phyloP scores from a whole-genome alignment of 2,888 invertebrate genomes.

The Neoaliturus tenellus region DNA sequence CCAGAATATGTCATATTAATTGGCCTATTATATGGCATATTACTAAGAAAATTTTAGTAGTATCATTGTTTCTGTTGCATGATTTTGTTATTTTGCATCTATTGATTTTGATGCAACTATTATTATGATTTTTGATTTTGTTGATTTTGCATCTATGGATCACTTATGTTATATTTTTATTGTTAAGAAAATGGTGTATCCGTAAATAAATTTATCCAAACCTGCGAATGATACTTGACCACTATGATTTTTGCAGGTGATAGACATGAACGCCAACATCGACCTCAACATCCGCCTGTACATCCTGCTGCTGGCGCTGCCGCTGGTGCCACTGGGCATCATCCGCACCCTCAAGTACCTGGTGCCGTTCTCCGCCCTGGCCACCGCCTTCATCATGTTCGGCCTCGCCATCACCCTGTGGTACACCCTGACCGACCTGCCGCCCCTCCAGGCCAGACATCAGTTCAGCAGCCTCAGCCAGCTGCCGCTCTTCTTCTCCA shows the following conservation, averaged over 20 bases:
- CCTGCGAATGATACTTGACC: no score
- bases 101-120: no score
- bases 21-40: no score
- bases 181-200: no score
- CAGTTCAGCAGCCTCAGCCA: conserved; percentile 68
- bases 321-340: conserved; percentile 83
- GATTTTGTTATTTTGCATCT: no score
- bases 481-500: conserved; percentile 94
- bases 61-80: no score
- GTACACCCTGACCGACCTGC: conserved; percentile 83
- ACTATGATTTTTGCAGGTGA: conserved; percentile 65
- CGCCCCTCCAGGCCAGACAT: conserved; percentile 75
- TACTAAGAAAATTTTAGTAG: no score
- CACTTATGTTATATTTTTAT: no score
- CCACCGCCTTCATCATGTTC: conserved; percentile 87
- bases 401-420: conserved; percentile 90
- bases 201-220: no score
- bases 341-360: conserved; percentile 87
- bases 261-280: conserved; percentile 62
- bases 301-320: conserved; percentile 81
- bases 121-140: no score
- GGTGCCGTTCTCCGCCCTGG: conserved; percentile 92
- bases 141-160: no score
- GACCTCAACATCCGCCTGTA: conserved; percentile 75
- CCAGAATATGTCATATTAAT: no score